A percentile compares a stretch with the other conserved stretches of the same genome.
Conservation (phyloP, 2,888 invertebrate genomes). For the Nomada goodeniana region DNA sequence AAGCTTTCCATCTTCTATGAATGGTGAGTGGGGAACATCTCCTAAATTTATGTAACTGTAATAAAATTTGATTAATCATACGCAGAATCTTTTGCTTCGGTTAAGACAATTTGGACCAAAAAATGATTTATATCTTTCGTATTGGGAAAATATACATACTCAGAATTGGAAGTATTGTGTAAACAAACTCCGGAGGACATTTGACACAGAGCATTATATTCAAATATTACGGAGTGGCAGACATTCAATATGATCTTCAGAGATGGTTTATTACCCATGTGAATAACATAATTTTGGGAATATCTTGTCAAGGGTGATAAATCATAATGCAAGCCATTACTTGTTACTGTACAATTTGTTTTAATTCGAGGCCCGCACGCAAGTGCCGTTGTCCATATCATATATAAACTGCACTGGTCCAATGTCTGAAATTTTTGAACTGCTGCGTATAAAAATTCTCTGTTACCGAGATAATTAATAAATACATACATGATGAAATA, state of each 20-base stretch:
- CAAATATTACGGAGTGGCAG: conserved; percentile 78
- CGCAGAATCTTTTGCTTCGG: background rate
- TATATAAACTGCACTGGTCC: conserved; percentile 66
- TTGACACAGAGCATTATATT: conserved; percentile 58
- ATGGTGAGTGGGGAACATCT: conserved; percentile 43
- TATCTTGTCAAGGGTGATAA: conserved; percentile 71
- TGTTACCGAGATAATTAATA: background rate
- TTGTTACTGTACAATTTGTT: conserved; percentile 70
- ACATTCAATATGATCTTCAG: conserved; percentile 77
- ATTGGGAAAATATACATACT: conserved; percentile 7
- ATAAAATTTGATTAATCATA: conserved; percentile 2
- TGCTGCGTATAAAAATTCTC: background rate
- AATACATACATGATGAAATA: conserved; percentile 69
- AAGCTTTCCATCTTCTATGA: conserved; percentile 52
- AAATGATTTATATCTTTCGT: background rate
- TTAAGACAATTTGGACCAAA: background rate
- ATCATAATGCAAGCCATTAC: conserved; percentile 73
- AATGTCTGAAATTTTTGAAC: conserved; percentile 45
- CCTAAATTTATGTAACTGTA: conserved; percentile 61
- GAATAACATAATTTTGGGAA: conserved; percentile 77
- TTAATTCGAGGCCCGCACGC: conserved; percentile 69
- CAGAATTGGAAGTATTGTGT: conserved; percentile 21
- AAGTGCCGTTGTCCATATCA: conserved; percentile 74
- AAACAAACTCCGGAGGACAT: conserved; percentile 67
- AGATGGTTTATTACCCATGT: conserved; percentile 47